Evolutionary conservation across 1,140 invertebrate species (phyloP).

Genomic region (Platorchestia sp.): DNA sequence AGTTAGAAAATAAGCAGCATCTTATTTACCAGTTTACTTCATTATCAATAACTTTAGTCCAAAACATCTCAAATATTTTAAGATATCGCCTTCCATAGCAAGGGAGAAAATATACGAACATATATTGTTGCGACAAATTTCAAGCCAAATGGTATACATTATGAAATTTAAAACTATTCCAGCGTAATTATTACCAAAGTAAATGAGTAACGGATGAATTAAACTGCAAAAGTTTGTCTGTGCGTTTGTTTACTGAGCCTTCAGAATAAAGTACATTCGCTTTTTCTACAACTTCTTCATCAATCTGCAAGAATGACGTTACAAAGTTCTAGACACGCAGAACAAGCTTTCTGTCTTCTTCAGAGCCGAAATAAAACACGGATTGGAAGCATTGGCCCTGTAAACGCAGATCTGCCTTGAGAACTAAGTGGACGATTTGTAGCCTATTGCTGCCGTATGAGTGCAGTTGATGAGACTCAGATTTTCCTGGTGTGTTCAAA

Average conservation of each 20-base stretch:
- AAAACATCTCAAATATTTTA: background rate
- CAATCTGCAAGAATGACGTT: background rate
- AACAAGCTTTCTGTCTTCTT: background rate
- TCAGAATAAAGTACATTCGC: background rate
- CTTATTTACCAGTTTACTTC: background rate
- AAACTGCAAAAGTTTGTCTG: background rate
- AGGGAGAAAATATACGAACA: too few species aligned
- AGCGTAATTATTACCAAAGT: background rate
- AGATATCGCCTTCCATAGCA: too few species aligned
- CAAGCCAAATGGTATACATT: background rate
- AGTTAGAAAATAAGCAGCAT: background rate
- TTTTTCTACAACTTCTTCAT: background rate
- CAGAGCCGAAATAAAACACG: background rate
- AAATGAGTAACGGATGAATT: background rate
- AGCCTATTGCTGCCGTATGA: background rate
- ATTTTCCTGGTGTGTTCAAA: background rate
- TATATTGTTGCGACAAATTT: background rate
- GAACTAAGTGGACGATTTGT: background rate
- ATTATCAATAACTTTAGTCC: background rate
- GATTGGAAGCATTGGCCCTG: background rate
- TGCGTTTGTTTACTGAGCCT: background rate
- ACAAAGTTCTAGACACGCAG: background rate
- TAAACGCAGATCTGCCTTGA: background rate
- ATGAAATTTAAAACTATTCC: background rate
- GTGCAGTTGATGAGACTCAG: background rate